Percentiles rank a stretch among this genome's conserved stretches.
Conservation (phyloP, 2,888 invertebrate species). For the Lapara coniferarum region DNA sequence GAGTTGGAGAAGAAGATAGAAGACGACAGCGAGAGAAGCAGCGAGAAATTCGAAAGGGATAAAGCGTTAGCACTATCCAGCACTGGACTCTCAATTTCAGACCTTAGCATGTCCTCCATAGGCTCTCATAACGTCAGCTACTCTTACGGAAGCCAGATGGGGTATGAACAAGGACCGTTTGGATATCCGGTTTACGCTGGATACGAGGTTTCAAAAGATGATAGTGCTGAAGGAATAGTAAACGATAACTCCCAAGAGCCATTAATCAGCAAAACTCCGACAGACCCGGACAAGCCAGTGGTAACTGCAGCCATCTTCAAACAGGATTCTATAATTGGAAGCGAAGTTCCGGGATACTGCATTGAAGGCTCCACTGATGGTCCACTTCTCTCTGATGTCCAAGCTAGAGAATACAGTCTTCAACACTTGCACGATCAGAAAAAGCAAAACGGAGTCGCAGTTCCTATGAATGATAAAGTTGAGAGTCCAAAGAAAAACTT, state of each 20-base stretch:
- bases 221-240: constrained; percentile 61
- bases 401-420: constrained; percentile 74
- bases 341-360: constrained; percentile 73
- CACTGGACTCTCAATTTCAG: constrained; percentile 92
- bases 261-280: constrained; percentile 74
- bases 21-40: constrained; percentile 66
- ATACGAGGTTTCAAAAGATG: constrained; percentile 76
- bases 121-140: constrained; percentile 89
- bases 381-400: constrained; percentile 77
- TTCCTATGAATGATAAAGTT: constrained; percentile 61
- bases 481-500: constrained; percentile 76
- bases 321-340: constrained; percentile 82
- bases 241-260: constrained; percentile 78
- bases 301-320: constrained; percentile 89
- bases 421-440: constrained; percentile 74
- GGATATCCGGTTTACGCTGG: constrained; percentile 87
- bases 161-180: constrained; percentile 89
- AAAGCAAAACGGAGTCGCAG: constrained; percentile 70
- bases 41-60: constrained; percentile 60
- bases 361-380: constrained; percentile 81
- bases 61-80: constrained; percentile 84
- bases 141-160: constrained; percentile 90
- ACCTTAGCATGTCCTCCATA: constrained; percentile 88
- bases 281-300: constrained; percentile 85
- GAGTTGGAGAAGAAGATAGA: constrained; percentile 65